Percentiles rank a stretch among this genome's conserved stretches.
These are phyloP conservation scores for Caenorhabditis sinica DNA, from an alignment of 2,888 invertebrate genomes.

Conservation along the genomic window DNA sequence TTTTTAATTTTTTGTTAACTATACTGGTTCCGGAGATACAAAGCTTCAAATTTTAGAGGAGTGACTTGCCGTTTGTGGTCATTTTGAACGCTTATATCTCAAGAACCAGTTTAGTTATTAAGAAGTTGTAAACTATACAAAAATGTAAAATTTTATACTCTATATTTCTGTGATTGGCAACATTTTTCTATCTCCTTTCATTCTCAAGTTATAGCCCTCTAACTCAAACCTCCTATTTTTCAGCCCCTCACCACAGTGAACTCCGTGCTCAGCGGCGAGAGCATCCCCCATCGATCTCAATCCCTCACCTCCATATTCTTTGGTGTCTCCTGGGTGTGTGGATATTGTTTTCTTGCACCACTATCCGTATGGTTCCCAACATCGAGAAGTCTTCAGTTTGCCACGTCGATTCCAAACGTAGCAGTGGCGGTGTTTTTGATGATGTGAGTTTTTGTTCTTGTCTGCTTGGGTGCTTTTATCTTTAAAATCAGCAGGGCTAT, in stretches of 20 bases:
- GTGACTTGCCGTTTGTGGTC: too few species aligned
- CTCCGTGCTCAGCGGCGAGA: slow-evolving; percentile 62
- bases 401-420: slow-evolving; percentile 52
- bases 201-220: background rate
- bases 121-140: too few species aligned
- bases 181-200: background rate
- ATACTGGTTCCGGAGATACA: too few species aligned
- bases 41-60: too few species aligned
- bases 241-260: slow-evolving; percentile 68
- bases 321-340: slow-evolving; percentile 62
- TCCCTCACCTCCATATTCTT: slow-evolving; percentile 60
- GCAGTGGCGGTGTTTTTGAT: slow-evolving; percentile 45
- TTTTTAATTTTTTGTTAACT: too few species aligned
- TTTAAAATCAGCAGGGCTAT: too few species aligned
- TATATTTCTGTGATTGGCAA: too few species aligned
- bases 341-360: slow-evolving; percentile 52
- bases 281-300: slow-evolving; percentile 57
- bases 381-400: slow-evolving; percentile 61
- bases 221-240: slow-evolving; percentile 4
- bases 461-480: too few species aligned
- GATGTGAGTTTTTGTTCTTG: slow-evolving; percentile 29
- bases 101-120: background rate
- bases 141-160: too few species aligned
- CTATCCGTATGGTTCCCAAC: slow-evolving; percentile 60
- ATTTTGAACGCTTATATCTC: background rate